Base-by-base conservation (phyloP, 2,797 vertebrate species). In the Monodelphis domestica region DNA sequence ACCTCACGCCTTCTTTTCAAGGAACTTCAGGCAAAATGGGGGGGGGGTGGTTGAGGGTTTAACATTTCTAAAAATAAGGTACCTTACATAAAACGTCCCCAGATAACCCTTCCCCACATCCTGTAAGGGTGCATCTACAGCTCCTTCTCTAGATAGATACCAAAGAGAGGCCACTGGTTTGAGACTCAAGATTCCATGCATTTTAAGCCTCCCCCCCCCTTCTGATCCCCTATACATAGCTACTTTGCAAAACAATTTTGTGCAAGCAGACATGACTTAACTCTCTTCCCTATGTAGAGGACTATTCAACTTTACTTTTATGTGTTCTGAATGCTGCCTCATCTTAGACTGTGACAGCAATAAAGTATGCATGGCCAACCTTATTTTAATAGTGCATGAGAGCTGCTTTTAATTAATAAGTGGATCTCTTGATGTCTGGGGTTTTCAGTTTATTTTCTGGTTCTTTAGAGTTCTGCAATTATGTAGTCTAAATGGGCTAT, bases 211-310 rank as follows among this genome's bases (percentile, higher is more conserved):
- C 56, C 78, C 91, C 87, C 52, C 5, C 24, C 12, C 30, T 53
- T 45, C 95, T 94, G 91, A 57, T 96, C 90, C 51, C 94, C 94
- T 96, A 52, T 92, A 91, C 94, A 78, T 94, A 89, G 91, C 91
- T 84, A 95, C 96, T 96, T 95, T 97, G 97, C 97, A 96, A 94
- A 95, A 97, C 95, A 95, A 95, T 95, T 96, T 95, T 95, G 96
- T 96, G 95, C 96, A 95, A 94, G 97, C 96, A 97, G 97, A 97
- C 97, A 89, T 97, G 96, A 97, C 97, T 96, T 95, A 97, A 97
- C 97, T 94, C 96, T 12, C 50, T 93, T 93, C 93, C 92, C 89
- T 54, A 90, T 92, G 95, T 91, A 96, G 97, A 96, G 95, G 94
- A 96, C 97, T 94, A 96, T 96, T 97, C 97, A 97, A 90, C 96